phyloP scores from a whole-genome alignment of 2,888 invertebrate species.

The Neoitamus cyanurus region DNA sequence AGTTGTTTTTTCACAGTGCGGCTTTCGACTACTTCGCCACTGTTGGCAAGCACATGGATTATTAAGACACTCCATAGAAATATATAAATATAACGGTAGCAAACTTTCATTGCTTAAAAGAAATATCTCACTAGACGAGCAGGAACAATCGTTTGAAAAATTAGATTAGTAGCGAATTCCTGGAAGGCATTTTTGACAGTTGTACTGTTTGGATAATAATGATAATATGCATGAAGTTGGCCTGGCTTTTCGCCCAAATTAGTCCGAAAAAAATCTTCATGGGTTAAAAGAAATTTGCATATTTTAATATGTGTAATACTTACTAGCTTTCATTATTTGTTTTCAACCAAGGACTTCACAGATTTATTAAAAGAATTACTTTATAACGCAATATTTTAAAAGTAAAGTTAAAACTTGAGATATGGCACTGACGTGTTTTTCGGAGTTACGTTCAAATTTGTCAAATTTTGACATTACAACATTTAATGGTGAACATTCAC shows the following conservation, averaged over 20 bases:
- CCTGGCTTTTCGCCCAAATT: not conserved
- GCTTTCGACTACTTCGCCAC: not conserved
- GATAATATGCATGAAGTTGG: constrained; percentile 13
- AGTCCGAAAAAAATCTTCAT: not conserved
- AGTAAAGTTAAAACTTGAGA: not conserved
- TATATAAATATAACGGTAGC: not conserved
- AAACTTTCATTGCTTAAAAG: constrained; percentile 19
- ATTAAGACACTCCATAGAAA: not conserved
- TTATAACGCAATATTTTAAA: not conserved
- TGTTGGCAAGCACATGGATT: not conserved
- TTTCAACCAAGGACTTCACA: too few relatives aligned
- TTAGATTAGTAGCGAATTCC: not conserved
- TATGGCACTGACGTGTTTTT: not conserved
- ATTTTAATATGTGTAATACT: not conserved
- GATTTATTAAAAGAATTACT: too few relatives aligned
- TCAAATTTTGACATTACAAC: not conserved
- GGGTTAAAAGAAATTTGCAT: not conserved
- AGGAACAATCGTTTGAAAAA: constrained; percentile 1
- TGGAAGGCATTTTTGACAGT: constrained; percentile 29
- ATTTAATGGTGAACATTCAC: not conserved
- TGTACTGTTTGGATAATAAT: not conserved
- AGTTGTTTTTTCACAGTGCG: constrained; percentile 30
- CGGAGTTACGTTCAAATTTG: not conserved
- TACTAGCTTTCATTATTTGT: too few relatives aligned
- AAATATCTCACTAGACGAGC: not conserved